These are phyloP conservation scores for Tylochromis polylepis DNA, from an alignment of 2,113 vertebrate genomes.

Conservation along the genomic window DNA sequence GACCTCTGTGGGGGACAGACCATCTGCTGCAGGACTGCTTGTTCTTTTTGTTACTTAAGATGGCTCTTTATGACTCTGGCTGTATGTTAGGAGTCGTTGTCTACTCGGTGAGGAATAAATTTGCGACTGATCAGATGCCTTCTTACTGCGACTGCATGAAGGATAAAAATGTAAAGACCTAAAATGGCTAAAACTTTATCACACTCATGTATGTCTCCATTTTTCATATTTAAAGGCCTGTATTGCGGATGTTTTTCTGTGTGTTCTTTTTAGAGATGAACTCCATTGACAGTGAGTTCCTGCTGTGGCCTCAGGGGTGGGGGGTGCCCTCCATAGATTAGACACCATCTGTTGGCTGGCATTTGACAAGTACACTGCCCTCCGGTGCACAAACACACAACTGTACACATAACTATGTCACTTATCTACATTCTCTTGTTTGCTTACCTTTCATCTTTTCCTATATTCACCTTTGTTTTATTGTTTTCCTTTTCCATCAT, in stretches of 20 bases:
- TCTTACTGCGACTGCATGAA: not conserved
- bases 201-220: not conserved
- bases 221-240: not conserved
- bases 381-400: not conserved
- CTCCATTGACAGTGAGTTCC: slow-evolving; percentile 28
- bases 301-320: slow-evolving; percentile 24
- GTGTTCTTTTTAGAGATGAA: slow-evolving; percentile 4
- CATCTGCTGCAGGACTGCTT: not conserved
- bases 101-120: not conserved
- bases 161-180: not conserved
- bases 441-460: not conserved
- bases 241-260: not conserved
- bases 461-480: not conserved
- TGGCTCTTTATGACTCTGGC: not conserved
- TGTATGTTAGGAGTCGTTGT: not conserved
- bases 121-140: not conserved
- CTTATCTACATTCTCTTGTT: not conserved
- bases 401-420: not conserved
- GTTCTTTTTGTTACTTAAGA: not conserved
- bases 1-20: not conserved
- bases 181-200: not conserved
- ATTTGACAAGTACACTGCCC: slow-evolving; percentile 23
- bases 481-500: not conserved
- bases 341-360: slow-evolving; percentile 70
- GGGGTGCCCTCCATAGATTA: slow-evolving; percentile 55